Percentiles rank a stretch among this genome's conserved stretches.
phyloP scores from a whole-genome alignment of 2,113 vertebrate species.

The Silurus glanis region DNA sequence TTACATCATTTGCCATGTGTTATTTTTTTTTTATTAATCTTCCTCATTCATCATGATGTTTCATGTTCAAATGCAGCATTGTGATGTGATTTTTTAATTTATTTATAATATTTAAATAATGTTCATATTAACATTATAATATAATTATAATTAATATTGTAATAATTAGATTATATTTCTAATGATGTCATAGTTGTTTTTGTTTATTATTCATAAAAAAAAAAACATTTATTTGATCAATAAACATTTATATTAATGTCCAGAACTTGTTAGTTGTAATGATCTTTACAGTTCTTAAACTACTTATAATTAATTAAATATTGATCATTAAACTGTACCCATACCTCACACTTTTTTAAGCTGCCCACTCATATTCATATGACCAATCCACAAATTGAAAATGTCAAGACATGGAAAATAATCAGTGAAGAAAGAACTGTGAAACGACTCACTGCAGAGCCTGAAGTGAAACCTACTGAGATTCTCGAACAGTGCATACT shows the following conservation, averaged over 20 bases:
- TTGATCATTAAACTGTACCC: neutral
- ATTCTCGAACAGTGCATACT: neutral
- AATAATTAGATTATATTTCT: neutral
- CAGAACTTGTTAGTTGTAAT: too few species aligned
- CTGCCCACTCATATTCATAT: conserved; percentile 36
- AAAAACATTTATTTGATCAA: too few species aligned
- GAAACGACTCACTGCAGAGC: neutral
- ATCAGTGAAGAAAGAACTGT: conserved; percentile 14
- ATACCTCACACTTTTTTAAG: conserved; percentile 5
- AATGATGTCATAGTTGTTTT: neutral
- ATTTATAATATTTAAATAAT: too few species aligned
- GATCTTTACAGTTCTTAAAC: too few species aligned
- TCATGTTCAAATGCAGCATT: neutral
- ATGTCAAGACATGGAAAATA: conserved; percentile 46
- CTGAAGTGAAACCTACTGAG: conserved; percentile 27
- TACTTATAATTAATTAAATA: neutral
- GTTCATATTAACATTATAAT: too few species aligned
- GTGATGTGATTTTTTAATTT: neutral
- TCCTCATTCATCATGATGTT: neutral
- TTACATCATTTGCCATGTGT: neutral
- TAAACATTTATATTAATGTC: too few species aligned
- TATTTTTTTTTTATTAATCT: neutral
- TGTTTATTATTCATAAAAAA: too few species aligned
- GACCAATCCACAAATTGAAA: conserved; percentile 38
- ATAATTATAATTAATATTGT: too few species aligned